These are phyloP conservation scores for Cinara cedri DNA, from an alignment of 2,888 invertebrate species.

Conservation along the genomic window DNA sequence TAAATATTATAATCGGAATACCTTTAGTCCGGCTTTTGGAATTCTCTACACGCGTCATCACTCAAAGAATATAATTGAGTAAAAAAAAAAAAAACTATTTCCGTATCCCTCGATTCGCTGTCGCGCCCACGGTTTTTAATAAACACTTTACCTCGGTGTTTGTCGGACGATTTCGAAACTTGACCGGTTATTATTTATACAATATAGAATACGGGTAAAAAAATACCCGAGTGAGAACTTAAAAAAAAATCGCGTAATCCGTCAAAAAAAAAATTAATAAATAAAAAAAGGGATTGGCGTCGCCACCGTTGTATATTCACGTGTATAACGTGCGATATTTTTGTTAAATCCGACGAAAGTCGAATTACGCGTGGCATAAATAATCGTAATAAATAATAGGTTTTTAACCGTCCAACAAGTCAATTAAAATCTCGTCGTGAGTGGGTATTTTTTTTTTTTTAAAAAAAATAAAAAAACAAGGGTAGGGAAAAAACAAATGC, in stretches of 20 bases:
- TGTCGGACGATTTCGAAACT: slow-evolving; percentile 8
- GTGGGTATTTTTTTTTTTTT: too few species aligned
- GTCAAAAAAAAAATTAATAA: slow-evolving; percentile 35
- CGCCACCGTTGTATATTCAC: neutral
- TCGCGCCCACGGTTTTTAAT: slow-evolving; percentile 17
- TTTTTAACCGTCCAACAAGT: slow-evolving; percentile 52
- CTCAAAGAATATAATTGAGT: slow-evolving; percentile 35
- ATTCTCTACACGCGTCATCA: neutral
- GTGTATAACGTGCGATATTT: slow-evolving; percentile 22
- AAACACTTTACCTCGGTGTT: slow-evolving; percentile 19
- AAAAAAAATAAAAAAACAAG: slow-evolving; percentile 20
- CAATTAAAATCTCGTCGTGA: slow-evolving; percentile 51
- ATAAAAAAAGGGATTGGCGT: neutral
- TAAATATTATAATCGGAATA: slow-evolving; percentile 12
- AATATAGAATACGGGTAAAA: neutral
- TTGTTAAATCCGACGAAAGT: slow-evolving; percentile 50
- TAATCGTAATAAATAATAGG: slow-evolving; percentile 53
- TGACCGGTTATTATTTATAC: slow-evolving; percentile 23
- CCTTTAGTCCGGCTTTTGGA: slow-evolving; percentile 17
- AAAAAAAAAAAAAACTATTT: slow-evolving; percentile 13
- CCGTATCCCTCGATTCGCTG: neutral
- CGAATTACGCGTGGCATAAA: slow-evolving; percentile 35
- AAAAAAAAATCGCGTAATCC: slow-evolving; percentile 41
- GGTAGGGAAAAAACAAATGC: slow-evolving; percentile 26
- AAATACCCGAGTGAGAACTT: slow-evolving; percentile 8